These are phyloP conservation scores for Ailuropoda melanoleuca DNA, from an alignment of 2,113 vertebrate genomes.

Conservation along the genomic window DNA sequence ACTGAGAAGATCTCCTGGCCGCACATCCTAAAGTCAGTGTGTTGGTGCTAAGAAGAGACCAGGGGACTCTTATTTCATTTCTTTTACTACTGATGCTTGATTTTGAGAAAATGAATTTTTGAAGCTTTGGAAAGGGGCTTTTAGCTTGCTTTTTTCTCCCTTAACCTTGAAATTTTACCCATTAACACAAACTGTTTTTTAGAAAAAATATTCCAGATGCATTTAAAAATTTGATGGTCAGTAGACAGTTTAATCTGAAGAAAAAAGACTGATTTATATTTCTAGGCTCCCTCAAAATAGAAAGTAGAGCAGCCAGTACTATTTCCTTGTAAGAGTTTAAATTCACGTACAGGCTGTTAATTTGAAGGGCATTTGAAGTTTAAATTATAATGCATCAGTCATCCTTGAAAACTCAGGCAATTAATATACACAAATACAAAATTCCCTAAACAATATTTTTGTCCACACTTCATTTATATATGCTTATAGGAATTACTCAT, in stretches of 20 bases:
- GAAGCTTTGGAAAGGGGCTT: background rate
- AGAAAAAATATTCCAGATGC: background rate
- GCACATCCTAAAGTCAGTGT: background rate
- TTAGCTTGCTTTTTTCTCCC: background rate
- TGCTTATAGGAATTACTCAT: conserved; percentile 73
- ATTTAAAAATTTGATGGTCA: background rate
- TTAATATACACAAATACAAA: conserved; percentile 65
- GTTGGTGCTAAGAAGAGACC: background rate
- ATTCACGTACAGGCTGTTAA: background rate
- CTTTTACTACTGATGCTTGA: background rate
- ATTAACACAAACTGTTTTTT: background rate
- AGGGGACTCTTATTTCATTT: background rate
- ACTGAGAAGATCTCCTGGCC: background rate
- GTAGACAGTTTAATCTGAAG: background rate
- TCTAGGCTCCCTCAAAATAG: background rate
- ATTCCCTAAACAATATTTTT: conserved; percentile 70
- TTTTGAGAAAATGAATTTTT: background rate
- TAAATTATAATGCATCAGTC: conserved; percentile 65
- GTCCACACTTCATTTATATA: conserved; percentile 72
- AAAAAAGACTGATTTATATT: background rate
- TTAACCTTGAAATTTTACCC: background rate
- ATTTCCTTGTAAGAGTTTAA: conserved; percentile 53
- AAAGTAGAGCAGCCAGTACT: background rate
- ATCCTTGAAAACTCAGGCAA: conserved; percentile 43
- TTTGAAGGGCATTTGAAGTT: conserved; percentile 59